phyloP scores from a whole-genome alignment of 2,113 vertebrate species.

The Entelurus aequoreus region DNA sequence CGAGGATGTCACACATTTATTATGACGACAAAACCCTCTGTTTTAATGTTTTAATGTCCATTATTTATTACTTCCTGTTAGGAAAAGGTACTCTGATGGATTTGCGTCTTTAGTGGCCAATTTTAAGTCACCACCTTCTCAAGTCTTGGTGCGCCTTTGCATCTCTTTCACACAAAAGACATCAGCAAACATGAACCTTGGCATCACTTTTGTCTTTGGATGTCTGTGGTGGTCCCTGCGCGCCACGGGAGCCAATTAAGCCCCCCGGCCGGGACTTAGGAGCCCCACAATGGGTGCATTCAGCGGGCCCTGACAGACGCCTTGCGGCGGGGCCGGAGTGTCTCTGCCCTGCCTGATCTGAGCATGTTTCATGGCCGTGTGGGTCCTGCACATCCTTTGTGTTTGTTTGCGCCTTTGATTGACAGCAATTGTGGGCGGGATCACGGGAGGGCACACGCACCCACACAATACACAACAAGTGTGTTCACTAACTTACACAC shows the following conservation, averaged over 20 bases:
- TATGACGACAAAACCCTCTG: too few relatives aligned
- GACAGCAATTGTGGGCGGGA: constrained; percentile 52
- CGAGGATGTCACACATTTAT: too few relatives aligned
- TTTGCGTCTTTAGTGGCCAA: too few relatives aligned
- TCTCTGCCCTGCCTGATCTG: constrained; percentile 11
- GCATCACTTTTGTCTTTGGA: constrained; percentile 18
- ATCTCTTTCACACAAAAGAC: constrained; percentile 10
- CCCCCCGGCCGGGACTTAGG: constrained; percentile 38
- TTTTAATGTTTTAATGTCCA: too few relatives aligned
- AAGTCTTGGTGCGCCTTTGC: neutral
- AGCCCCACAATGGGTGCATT: constrained; percentile 44
- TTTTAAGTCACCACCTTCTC: too few relatives aligned
- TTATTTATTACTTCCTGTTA: too few relatives aligned
- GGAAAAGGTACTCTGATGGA: too few relatives aligned
- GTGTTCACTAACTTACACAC: constrained; percentile 7
- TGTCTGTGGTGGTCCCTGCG: constrained; percentile 15
- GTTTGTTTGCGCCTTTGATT: constrained; percentile 57
- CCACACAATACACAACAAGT: neutral
- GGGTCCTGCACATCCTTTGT: constrained; percentile 42
- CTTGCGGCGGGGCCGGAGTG: constrained; percentile 28
- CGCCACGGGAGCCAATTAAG: constrained; percentile 49
- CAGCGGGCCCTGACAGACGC: constrained; percentile 36
- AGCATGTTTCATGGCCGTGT: constrained; percentile 13
- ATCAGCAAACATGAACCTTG: constrained; percentile 41
- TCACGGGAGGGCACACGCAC: constrained; percentile 23